phyloP scores from a whole-genome alignment of 2,797 vertebrate genomes.

The Oophaga sylvatica region DNA sequence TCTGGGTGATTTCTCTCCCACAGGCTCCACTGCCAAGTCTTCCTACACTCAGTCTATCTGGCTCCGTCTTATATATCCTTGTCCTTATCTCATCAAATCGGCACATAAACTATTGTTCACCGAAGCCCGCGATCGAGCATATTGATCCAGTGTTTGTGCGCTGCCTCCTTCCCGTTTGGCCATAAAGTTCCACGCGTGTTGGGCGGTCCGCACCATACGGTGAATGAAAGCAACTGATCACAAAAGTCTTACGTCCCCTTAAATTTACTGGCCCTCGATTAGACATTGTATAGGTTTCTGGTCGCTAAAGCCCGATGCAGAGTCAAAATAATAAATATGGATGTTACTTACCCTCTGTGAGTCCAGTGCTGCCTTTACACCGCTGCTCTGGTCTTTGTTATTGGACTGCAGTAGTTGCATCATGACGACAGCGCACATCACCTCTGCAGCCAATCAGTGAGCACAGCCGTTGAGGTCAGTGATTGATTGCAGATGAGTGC shows the following conservation, averaged over 20 bases:
- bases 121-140: background rate
- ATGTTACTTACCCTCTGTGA: too few relatives aligned
- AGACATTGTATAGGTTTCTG: too few relatives aligned
- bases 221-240: background rate
- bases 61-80: constrained; percentile 34
- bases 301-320: too few relatives aligned
- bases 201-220: too few relatives aligned
- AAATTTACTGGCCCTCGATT: background rate
- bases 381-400: too few relatives aligned
- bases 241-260: background rate
- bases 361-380: too few relatives aligned
- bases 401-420: too few relatives aligned
- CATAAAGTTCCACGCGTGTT: background rate
- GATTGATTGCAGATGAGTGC: too few relatives aligned
- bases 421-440: too few relatives aligned
- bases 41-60: constrained; percentile 42
- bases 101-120: constrained; percentile 26
- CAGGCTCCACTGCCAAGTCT: constrained; percentile 53
- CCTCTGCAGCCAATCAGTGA: too few relatives aligned
- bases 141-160: background rate
- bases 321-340: too few relatives aligned
- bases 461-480: too few relatives aligned
- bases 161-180: background rate
- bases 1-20: constrained; percentile 62
- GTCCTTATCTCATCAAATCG: constrained; percentile 42